Percentiles rank a stretch among this genome's conserved stretches.
Conservation (phyloP, 2,888 invertebrate genomes). For the Pseudococcus jackbeardsleyi region DNA sequence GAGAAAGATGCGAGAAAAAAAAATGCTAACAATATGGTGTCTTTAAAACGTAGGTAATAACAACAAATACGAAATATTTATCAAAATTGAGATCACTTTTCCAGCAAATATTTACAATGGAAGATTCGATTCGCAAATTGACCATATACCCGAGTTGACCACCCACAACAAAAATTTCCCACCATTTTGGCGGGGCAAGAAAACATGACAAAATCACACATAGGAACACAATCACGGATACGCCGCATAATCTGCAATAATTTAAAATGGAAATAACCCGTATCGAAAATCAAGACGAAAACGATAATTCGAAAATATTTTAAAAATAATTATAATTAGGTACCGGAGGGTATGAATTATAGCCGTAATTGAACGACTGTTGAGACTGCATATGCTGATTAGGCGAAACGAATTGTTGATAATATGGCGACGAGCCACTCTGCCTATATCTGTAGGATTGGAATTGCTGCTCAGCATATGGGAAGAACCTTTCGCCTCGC, state of each 20-base stretch:
- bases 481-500: constrained; percentile 55
- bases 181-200: background rate
- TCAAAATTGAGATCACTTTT: constrained; percentile 56
- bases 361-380: constrained; percentile 57
- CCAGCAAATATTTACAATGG: constrained; percentile 33
- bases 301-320: background rate
- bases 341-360: constrained; percentile 50
- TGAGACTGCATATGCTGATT: constrained; percentile 53
- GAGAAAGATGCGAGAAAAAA: background rate
- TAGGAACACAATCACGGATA: constrained; percentile 41
- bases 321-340: constrained; percentile 62
- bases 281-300: background rate
- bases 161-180: background rate
- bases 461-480: constrained; percentile 68
- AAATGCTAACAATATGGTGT: background rate
- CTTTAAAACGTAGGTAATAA: constrained; percentile 6
- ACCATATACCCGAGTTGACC: background rate
- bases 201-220: background rate
- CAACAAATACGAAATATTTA: constrained; percentile 29
- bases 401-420: constrained; percentile 32
- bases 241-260: constrained; percentile 14
- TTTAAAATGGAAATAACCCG: background rate
- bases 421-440: background rate
- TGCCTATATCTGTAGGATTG: constrained; percentile 12
- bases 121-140: constrained; percentile 40